A percentile compares a stretch with the other conserved stretches of the same genome.
These are phyloP conservation scores for pig (Sus scrofa) DNA, from an alignment of 2,113 vertebrate genomes.

Conservation along the genomic window DNA sequence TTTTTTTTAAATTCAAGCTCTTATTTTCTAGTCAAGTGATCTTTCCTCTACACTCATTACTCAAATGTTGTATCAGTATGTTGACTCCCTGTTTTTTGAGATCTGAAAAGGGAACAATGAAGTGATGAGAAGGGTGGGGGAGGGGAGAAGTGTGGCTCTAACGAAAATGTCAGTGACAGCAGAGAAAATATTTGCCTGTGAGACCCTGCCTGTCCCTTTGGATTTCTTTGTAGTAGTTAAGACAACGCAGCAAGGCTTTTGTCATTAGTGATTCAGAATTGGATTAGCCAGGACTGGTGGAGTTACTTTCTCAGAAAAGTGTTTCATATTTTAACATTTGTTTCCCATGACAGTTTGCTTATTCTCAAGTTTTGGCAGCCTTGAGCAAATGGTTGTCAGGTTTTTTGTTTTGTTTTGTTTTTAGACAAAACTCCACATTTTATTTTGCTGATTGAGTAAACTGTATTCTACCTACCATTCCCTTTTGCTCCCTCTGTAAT, in stretches of 20 bases:
- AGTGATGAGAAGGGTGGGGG: neutral
- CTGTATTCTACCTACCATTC: constrained; percentile 66
- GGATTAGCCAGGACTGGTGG: constrained; percentile 55
- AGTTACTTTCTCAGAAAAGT: constrained; percentile 58
- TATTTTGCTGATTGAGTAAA: constrained; percentile 73
- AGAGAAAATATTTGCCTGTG: neutral
- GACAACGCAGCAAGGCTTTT: neutral
- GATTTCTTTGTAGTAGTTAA: constrained; percentile 9
- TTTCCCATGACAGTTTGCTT: constrained; percentile 72
- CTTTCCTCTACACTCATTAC: too few species aligned
- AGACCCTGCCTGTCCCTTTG: constrained; percentile 40
- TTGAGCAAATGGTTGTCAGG: constrained; percentile 75
- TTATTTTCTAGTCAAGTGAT: neutral
- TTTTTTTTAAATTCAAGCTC: neutral
- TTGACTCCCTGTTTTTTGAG: neutral
- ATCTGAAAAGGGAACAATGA: neutral
- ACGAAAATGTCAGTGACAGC: neutral
- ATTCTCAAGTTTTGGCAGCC: constrained; percentile 71
- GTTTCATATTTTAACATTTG: constrained; percentile 57
- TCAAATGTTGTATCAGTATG: neutral
- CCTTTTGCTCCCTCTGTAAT: constrained; percentile 74
- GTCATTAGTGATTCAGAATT: constrained; percentile 35
- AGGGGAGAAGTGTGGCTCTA: neutral
- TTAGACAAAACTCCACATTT: constrained; percentile 72
- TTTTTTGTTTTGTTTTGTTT: constrained; percentile 79